phyloP scores from a whole-genome alignment of 2,113 vertebrate genomes.

The Saguinus midas region DNA sequence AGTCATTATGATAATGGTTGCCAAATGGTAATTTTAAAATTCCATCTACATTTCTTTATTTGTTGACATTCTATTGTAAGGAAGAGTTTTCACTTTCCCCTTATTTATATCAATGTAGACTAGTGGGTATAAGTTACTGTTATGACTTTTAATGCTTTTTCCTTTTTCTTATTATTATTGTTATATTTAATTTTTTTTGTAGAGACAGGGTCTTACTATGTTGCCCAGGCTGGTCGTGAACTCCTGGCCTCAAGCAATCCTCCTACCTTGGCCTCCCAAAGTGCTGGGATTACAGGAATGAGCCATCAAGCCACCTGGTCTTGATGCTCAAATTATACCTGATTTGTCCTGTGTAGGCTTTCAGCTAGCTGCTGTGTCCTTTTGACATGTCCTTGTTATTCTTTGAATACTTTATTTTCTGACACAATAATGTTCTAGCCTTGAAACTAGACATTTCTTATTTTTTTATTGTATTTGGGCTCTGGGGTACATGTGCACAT shows the following conservation, averaged over 20 bases:
- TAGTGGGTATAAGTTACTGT: background rate
- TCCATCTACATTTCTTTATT: background rate
- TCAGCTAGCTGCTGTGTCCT: background rate
- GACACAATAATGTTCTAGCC: background rate
- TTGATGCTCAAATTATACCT: background rate
- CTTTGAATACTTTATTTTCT: constrained; percentile 8
- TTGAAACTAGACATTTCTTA: background rate
- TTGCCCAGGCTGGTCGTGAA: background rate
- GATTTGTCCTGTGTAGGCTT: background rate
- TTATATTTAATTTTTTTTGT: too few species aligned
- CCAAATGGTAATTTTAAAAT: background rate
- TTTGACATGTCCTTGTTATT: background rate
- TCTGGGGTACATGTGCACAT: too few species aligned
- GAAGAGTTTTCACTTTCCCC: background rate
- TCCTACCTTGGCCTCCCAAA: background rate
- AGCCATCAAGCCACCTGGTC: background rate
- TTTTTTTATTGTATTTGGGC: too few species aligned
- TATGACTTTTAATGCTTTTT: background rate
- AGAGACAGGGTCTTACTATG: background rate
- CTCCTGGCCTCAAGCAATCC: background rate
- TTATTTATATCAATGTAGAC: background rate
- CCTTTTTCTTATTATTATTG: too few species aligned
- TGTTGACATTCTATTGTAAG: background rate
- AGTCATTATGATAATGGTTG: background rate
- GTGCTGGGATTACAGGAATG: background rate